Base-by-base conservation (phyloP, 2,797 vertebrate species). In the Melanotaenia maccullochi region DNA sequence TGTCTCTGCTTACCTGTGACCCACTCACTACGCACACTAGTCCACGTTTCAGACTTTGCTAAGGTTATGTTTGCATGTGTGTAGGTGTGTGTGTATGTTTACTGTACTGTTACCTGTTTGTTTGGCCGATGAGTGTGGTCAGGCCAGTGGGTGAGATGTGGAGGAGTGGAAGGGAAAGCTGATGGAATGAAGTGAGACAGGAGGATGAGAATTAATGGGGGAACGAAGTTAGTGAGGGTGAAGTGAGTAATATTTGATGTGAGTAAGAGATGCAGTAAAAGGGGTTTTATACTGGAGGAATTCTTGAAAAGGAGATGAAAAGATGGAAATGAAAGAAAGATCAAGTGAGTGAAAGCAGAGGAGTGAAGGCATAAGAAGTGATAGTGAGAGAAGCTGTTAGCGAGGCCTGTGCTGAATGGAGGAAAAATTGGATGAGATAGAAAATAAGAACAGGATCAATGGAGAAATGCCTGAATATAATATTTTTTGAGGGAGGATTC, bases 1-100 rank as follows among this genome's bases (percentile, higher is more conserved):
- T 90, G 88, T 90, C 83, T 90, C 40, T 71, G 33, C 60, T 30
- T 87, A 87, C 84, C 82, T 89, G 89, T 81, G 80, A 83, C 81
- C 65, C 66, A 59, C 56, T 79, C 79, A 79, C 71, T 64, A 59
- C 75, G 30, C 74, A 61, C 49, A 28, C 68, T 24, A 20, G 47
- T 64, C 62, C 71, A 69, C 75, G 68, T 57, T 70, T 55, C 73
- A 70, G 81, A 89, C 88, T 89, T 87, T 88, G 75, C 78, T 70
- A 78, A 35, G 58, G 75, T 77, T 80, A 63, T 83, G 68, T 87
- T 56, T 79, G 52, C 67, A 70, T 71, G 61, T 52, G 57, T 62
- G 60, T 57, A 52, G 56, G 76, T 77, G 56, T 52, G 65, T 52
- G 72, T 73, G 75, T 80, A 60, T 88, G 81, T 87, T 83, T 83